phyloP scores from a whole-genome alignment of 35 echinoderm and acorn worm genomes.

The Amphiura filiformis region DNA sequence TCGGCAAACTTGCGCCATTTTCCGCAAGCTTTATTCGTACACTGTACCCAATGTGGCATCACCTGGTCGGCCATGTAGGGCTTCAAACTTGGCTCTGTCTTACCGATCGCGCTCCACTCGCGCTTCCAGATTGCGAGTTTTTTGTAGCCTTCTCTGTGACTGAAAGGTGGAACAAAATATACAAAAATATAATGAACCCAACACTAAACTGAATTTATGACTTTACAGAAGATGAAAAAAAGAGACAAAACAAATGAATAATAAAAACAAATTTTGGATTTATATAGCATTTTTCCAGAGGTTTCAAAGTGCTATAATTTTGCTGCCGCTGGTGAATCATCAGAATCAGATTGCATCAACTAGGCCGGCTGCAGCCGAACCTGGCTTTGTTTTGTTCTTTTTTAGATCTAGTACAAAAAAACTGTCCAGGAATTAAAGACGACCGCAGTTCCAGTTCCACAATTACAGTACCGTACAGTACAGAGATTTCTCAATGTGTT shows the following conservation, averaged over 20 bases:
- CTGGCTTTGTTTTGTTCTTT: no score
- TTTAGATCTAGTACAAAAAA: no score
- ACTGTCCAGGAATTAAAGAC: no score
- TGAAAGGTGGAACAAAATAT: slow-evolving; percentile 1
- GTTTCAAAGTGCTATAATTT: no score
- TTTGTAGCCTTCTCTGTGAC: slow-evolving; percentile 82
- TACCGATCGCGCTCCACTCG: slow-evolving; percentile 89
- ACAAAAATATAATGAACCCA: neutral
- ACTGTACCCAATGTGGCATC: slow-evolving; percentile 88
- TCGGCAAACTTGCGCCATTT: slow-evolving; percentile 64
- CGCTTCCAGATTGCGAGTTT: slow-evolving; percentile 59
- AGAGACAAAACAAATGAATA: neutral
- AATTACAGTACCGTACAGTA: no score
- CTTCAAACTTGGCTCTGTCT: slow-evolving; percentile 87
- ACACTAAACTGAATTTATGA: neutral
- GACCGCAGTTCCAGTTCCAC: no score
- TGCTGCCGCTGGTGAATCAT: no score
- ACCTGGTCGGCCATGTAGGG: slow-evolving; percentile 88
- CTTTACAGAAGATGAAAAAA: neutral
- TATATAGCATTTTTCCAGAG: no score
- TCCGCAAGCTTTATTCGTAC: slow-evolving; percentile 54
- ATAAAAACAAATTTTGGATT: no score
- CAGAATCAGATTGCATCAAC: no score
- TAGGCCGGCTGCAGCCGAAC: no score
- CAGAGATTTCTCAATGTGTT: no score